Conservation (phyloP, 2,113 vertebrate species). For the Fregetta grallaria region DNA sequence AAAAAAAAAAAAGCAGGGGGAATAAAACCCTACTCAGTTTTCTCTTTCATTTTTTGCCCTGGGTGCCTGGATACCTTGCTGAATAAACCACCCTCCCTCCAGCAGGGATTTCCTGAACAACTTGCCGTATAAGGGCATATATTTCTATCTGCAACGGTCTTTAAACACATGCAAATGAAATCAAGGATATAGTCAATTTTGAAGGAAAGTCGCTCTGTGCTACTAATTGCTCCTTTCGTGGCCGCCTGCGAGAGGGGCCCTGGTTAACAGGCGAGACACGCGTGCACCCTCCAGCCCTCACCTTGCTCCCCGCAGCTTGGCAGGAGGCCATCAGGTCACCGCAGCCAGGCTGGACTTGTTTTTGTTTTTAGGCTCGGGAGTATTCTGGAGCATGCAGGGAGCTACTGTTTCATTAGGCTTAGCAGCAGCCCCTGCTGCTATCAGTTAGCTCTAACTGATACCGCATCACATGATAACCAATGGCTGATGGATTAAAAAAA, state of each 20-base stretch:
- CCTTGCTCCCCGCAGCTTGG: not conserved
- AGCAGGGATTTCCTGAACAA: not conserved
- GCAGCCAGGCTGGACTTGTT: not conserved
- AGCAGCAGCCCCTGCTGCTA: conserved; percentile 60
- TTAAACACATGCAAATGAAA: conserved; percentile 52
- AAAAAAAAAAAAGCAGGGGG: too few species aligned
- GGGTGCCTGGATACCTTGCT: not conserved
- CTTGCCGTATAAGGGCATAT: not conserved
- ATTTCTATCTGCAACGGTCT: not conserved
- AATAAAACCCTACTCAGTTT: not conserved
- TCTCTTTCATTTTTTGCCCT: not conserved
- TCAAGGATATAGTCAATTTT: not conserved
- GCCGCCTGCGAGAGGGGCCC: not conserved
- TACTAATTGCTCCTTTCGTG: conserved; percentile 1
- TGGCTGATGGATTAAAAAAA: conserved; percentile 4
- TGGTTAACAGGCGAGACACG: not conserved
- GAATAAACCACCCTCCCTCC: not conserved
- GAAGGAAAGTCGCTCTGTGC: not conserved
- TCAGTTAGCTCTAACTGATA: conserved; percentile 38
- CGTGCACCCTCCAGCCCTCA: conserved; percentile 13
- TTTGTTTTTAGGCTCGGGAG: conserved; percentile 35
- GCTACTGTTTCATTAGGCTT: conserved; percentile 32
- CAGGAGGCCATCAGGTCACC: conserved; percentile 13
- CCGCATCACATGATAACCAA: not conserved
- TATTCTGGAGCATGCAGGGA: not conserved